Percentiles rank a stretch among this genome's conserved stretches.
Conservation (phyloP, 2,888 invertebrate genomes). For the Theodoxus fluviatilis region DNA sequence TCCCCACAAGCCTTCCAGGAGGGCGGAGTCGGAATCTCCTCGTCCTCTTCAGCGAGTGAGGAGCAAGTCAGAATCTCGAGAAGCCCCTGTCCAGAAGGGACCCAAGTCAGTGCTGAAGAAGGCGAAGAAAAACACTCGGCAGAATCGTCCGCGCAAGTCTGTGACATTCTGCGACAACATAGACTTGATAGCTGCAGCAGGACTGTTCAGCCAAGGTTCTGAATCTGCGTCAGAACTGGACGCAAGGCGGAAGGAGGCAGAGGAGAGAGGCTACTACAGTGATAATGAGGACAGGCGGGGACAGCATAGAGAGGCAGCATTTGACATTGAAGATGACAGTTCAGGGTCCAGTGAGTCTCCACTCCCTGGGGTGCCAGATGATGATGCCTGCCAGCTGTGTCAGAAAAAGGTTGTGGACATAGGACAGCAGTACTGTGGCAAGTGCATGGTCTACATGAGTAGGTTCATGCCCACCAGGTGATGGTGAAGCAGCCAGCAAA, state of each 20-base stretch:
- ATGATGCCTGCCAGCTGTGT: conserved; percentile 86
- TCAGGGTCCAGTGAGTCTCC: conserved; percentile 47
- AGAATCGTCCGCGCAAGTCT: conserved; percentile 71
- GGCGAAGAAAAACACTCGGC: conserved; percentile 39
- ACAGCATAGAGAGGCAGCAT: conserved; percentile 34
- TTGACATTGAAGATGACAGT: conserved; percentile 47
- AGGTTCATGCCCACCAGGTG: conserved; percentile 49
- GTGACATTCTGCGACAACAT: conserved; percentile 95
- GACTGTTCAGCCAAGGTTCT: conserved; percentile 77
- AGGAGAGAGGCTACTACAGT: conserved; percentile 37
- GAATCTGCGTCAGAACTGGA: conserved; percentile 36
- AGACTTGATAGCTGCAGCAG: conserved; percentile 88
- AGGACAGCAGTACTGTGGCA: conserved; percentile 83
- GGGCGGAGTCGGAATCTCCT: conserved; percentile 2
- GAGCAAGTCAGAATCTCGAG: conserved; percentile 56
- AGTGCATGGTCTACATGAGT: conserved; percentile 89
- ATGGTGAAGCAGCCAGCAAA: no score
- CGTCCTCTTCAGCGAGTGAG: conserved; percentile 37
- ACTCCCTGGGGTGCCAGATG: conserved; percentile 36
- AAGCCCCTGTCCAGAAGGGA: conserved; percentile 39
- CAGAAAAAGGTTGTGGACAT: conserved; percentile 82
- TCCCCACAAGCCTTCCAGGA: conserved; percentile 20
- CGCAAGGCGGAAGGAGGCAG: conserved; percentile 22
- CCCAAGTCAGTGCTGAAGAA: conserved; percentile 57
- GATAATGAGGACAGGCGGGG: conserved; percentile 42